Conservation (phyloP, 1,140 invertebrate genomes). For the Ostrea denselamellosa region DNA sequence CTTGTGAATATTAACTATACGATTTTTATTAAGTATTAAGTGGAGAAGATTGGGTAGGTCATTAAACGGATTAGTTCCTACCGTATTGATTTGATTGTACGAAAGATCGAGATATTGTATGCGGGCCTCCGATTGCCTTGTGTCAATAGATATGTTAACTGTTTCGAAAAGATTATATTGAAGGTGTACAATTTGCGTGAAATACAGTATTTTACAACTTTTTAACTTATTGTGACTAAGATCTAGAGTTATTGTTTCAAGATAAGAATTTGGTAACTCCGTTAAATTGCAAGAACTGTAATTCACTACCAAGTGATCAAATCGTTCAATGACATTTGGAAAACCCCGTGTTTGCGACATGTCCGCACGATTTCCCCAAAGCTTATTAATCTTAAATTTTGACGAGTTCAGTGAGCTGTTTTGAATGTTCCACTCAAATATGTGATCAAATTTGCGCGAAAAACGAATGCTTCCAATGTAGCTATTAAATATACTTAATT, state of each 20-base stretch:
- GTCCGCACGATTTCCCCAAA: neutral
- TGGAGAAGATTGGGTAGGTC: neutral
- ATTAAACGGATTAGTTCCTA: neutral
- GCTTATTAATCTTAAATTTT: neutral
- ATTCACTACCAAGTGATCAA: neutral
- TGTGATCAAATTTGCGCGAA: neutral
- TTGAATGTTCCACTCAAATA: neutral
- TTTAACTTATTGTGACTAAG: neutral
- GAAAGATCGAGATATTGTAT: neutral
- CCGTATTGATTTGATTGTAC: neutral
- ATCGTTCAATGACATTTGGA: neutral
- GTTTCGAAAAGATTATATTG: neutral
- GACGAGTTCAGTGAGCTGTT: neutral
- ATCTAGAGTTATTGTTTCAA: neutral
- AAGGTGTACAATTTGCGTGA: neutral
- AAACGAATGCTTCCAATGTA: neutral
- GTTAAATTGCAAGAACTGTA: neutral
- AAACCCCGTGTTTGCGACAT: neutral
- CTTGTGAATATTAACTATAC: neutral
- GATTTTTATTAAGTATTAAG: neutral
- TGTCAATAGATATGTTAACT: neutral
- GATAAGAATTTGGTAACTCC: neutral
- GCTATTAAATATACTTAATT: neutral
- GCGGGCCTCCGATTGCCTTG: constrained; percentile 1
- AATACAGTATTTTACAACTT: neutral